Evolutionary conservation across 2,888 invertebrate genomes (phyloP).

Genomic region (Chymomyza amoena): DNA sequence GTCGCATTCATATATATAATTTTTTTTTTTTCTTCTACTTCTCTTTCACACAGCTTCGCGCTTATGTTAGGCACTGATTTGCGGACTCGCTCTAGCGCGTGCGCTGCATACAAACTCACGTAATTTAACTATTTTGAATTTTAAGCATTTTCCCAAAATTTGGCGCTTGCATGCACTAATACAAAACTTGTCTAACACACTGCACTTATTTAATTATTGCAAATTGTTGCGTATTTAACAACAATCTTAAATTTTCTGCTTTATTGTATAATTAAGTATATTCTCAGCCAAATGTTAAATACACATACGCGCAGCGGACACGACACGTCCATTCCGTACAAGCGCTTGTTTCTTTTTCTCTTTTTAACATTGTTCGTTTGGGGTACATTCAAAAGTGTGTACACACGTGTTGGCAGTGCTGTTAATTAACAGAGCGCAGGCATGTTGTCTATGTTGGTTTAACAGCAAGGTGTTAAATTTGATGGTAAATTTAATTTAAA

Average conservation of each 20-base stretch:
- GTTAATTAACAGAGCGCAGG: background rate
- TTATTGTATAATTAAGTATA: slow-evolving; percentile 60
- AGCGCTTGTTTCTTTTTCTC: slow-evolving; percentile 20
- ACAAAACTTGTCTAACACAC: slow-evolving; percentile 27
- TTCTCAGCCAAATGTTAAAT: slow-evolving; percentile 46
- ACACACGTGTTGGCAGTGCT: background rate
- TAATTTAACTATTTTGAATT: slow-evolving; percentile 52
- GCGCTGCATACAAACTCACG: slow-evolving; percentile 52
- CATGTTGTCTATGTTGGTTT: background rate
- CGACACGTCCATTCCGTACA: slow-evolving; percentile 55
- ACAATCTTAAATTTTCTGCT: slow-evolving; percentile 23
- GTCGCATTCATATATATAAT: slow-evolving; percentile 58
- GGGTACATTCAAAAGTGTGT: background rate
- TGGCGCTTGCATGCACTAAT: too few species aligned
- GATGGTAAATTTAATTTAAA: too few species aligned
- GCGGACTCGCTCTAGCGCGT: slow-evolving; percentile 59
- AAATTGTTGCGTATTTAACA: slow-evolving; percentile 41
- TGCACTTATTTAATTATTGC: slow-evolving; percentile 35
- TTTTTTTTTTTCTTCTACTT: slow-evolving; percentile 36
- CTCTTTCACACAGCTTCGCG: slow-evolving; percentile 49
- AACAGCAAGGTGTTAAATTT: background rate
- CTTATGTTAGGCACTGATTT: slow-evolving; percentile 51
- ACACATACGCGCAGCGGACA: slow-evolving; percentile 54
- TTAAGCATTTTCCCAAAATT: slow-evolving; percentile 28
- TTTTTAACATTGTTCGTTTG: background rate